phyloP scores from a whole-genome alignment of 2,888 invertebrate species.

The Lomographa bimaculata region DNA sequence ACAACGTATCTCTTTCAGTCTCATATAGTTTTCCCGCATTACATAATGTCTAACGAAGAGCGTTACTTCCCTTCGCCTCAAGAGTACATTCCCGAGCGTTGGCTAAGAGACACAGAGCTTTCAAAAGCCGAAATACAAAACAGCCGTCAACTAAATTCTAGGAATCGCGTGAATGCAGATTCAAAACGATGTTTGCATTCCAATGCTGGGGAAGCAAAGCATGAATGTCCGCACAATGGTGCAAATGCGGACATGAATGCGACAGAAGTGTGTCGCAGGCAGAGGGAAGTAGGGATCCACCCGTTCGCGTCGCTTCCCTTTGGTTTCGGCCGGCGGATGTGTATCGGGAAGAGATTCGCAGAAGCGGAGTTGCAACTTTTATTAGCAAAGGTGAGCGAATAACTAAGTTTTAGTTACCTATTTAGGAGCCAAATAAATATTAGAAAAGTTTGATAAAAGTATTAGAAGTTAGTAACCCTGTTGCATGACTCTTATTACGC shows the following conservation, averaged over 20 bases:
- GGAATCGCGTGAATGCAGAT: too few relatives aligned
- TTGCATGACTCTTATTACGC: too few relatives aligned
- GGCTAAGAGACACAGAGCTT: slow-evolving; percentile 84
- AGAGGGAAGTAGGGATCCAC: slow-evolving; percentile 85
- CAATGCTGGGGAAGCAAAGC: slow-evolving; percentile 4
- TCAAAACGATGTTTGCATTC: background rate
- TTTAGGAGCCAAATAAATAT: too few relatives aligned
- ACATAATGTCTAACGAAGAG: slow-evolving; percentile 88
- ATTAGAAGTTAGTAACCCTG: too few relatives aligned
- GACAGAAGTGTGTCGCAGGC: slow-evolving; percentile 56
- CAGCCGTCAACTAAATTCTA: too few relatives aligned
- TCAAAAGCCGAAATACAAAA: slow-evolving; percentile 7
- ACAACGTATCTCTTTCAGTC: slow-evolving; percentile 86
- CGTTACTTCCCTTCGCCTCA: slow-evolving; percentile 89
- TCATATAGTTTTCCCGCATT: slow-evolving; percentile 90
- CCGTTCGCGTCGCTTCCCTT: slow-evolving; percentile 90
- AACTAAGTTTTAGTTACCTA: too few relatives aligned
- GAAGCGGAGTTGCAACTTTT: slow-evolving; percentile 90
- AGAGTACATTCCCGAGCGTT: slow-evolving; percentile 89
- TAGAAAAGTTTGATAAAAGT: too few relatives aligned
- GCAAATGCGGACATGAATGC: slow-evolving; percentile 34
- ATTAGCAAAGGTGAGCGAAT: slow-evolving; percentile 86
- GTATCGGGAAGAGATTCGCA: slow-evolving; percentile 91
- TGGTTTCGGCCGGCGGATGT: slow-evolving; percentile 90
- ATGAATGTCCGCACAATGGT: slow-evolving; percentile 15